Conservation (phyloP, 2,888 invertebrate genomes). For the Pegoplata infirma region DNA sequence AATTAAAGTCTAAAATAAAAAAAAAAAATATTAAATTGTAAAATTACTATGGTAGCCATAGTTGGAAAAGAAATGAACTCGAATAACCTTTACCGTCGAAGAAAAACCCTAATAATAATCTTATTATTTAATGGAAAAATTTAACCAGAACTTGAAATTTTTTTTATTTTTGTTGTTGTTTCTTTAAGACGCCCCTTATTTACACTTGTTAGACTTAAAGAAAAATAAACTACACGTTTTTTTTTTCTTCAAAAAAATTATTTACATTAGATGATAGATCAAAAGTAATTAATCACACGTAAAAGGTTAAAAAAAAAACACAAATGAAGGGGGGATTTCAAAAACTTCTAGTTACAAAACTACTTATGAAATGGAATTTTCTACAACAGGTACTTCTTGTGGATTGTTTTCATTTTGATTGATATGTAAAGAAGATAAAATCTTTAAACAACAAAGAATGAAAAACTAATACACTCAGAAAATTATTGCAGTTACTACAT, state of each 20-base stretch:
- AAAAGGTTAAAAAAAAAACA: slow-evolving; percentile 19
- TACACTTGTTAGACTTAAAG: slow-evolving; percentile 45
- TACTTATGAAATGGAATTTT: too few relatives aligned
- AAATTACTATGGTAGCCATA: slow-evolving; percentile 17
- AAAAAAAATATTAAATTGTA: slow-evolving; percentile 8
- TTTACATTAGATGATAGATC: slow-evolving; percentile 27
- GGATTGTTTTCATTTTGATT: slow-evolving; percentile 27
- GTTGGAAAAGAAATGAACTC: slow-evolving; percentile 38
- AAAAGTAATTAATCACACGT: slow-evolving; percentile 51
- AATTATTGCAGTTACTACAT: too few relatives aligned
- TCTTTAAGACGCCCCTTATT: slow-evolving; percentile 37
- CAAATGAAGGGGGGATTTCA: background rate
- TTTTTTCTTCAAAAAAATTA: background rate
- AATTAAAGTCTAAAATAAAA: slow-evolving; percentile 34
- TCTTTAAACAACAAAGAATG: too few relatives aligned
- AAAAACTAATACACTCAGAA: background rate
- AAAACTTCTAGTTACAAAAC: background rate
- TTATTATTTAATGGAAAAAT: slow-evolving; percentile 6
- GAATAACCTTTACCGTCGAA: slow-evolving; percentile 17
- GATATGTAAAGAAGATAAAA: slow-evolving; percentile 13
- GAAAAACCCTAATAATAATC: slow-evolving; percentile 23
- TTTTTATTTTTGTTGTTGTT: background rate
- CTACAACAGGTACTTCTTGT: background rate
- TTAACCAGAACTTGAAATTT: background rate
- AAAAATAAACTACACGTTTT: slow-evolving; percentile 1